Evolutionary conservation across 1,140 invertebrate species (phyloP).

Genomic region (Platorchestia sp.): DNA sequence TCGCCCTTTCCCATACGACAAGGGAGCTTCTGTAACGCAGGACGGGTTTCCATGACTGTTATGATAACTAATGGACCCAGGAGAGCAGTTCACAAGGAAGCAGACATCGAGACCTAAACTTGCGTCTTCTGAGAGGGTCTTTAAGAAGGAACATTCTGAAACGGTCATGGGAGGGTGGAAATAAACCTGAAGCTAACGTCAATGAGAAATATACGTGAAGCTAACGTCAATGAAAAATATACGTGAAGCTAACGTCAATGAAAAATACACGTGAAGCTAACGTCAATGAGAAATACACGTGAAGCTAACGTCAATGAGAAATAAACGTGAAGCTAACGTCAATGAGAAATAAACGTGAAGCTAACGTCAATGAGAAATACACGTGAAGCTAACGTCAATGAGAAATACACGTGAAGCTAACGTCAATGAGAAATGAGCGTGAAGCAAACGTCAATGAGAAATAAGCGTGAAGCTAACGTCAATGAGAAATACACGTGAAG

Average conservation of each 20-base stretch:
- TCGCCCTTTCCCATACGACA: background rate
- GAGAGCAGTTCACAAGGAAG: background rate
- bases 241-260: background rate
- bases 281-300: background rate
- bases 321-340: too few relatives aligned
- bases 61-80: constrained; percentile 22
- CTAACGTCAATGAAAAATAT: background rate
- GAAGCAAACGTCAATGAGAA: too few relatives aligned
- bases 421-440: too few relatives aligned
- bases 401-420: too few relatives aligned
- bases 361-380: too few relatives aligned
- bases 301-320: too few relatives aligned
- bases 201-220: background rate
- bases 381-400: too few relatives aligned
- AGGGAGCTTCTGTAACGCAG: background rate
- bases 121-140: background rate
- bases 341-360: too few relatives aligned
- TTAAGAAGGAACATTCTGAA: background rate
- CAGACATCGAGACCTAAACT: background rate
- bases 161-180: background rate
- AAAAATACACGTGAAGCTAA: background rate
- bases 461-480: too few relatives aligned
- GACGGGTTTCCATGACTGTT: constrained; percentile 30
- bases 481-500: too few relatives aligned
- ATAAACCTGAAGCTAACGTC: background rate